Evolutionary conservation across 1,140 invertebrate species (phyloP), one percentile per base, ranked within the genome.

Genomic region (Euwallacea similis): DNA sequence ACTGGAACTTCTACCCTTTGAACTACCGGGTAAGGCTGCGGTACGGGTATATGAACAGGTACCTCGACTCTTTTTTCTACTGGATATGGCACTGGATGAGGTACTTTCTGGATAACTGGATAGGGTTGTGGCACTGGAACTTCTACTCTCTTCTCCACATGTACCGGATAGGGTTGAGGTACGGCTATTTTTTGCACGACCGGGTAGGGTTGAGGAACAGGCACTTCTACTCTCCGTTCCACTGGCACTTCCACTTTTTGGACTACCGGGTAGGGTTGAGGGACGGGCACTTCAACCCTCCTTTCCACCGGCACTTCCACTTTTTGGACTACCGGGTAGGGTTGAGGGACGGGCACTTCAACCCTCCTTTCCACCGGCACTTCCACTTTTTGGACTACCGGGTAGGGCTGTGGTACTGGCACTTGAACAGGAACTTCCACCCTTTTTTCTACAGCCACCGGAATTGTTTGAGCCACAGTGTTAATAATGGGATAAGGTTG

Each of bases 121-220:
- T 76, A 76, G 4, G 76, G 75, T 74, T 76, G 75, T 13, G 61
- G 44, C 21, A 60, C 58, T 60, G 58, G 16, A 60, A 13, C 10
- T 13, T 10, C 10, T 60, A 65, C 62, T 56, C 54, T 7, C 16
- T 44, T 66, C 42, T 66, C 65, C 4, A 66, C 54, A 7, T 7
- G 65, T 44, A 56, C 53, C 44, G 55, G 65, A 42, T 42, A 33
- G 2, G 63, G 63, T 10, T 66, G 65, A 44, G 65, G 72, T 41
- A 77, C 53, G 33, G 11, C 13, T 54, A 66, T 53, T n/a, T 42
- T 56, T 58, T 66, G 65, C 21, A 66, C 42, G 15, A 66, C 65
- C 7, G 65, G 65, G 21, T 66, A 66, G 7, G 65, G 65, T 15
- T 66, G 65, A 16, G 65, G 72, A 42, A 77, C 53, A 41, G 13